Base-by-base conservation (phyloP, 2,888 invertebrate species). In the Yponomeuta malinellus region DNA sequence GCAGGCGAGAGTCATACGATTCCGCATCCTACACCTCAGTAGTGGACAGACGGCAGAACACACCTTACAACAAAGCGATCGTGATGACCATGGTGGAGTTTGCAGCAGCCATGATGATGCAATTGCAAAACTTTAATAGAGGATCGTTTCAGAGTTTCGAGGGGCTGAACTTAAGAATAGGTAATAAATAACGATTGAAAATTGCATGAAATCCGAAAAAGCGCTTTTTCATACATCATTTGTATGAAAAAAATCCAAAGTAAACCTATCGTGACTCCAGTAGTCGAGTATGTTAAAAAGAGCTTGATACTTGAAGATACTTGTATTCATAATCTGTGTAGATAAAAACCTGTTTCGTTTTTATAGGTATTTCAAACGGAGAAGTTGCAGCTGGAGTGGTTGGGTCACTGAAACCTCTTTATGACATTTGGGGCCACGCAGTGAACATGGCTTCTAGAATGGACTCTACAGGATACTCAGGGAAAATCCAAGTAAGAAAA, bases 401-500 rank as follows among this genome's bases (percentile, higher is more conserved):
- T 3, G 98, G 98, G 0, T 97, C 97, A 0, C 95, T 96, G 73
- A 98, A 98, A 82, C 98, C 98, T 0, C 93, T 98, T 68, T 98
- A 98, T 84, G 98, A 99, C 83, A 98, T 98, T 79, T 99, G 98
- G 98, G 98, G 98, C 0, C 97, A 98, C 86, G 96, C 98, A 0
- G 98, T 98, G 0, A 99, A 99, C 86, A 96, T 99, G 94, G 98
- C 99, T 3, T 98, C 98, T 0, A 93, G 99, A 78, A 98, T 99
- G 98, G 98, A 98, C 81, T 97, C 97, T 0, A 97, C 97, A 1
- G 98, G 98, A 9, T 92, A 95, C 74, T 93, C 95, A 2, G 96
- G 96, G 65, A 93, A 94, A 83, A 96, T 97, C 78, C 97, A 97
- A 89, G 96, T 96, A 79, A 75, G 72, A 2, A 70, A 48, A 23